Percentiles rank a stretch among this genome's conserved stretches.
phyloP scores from a whole-genome alignment of 1,140 invertebrate species.

The Galendromus occidentalis region DNA sequence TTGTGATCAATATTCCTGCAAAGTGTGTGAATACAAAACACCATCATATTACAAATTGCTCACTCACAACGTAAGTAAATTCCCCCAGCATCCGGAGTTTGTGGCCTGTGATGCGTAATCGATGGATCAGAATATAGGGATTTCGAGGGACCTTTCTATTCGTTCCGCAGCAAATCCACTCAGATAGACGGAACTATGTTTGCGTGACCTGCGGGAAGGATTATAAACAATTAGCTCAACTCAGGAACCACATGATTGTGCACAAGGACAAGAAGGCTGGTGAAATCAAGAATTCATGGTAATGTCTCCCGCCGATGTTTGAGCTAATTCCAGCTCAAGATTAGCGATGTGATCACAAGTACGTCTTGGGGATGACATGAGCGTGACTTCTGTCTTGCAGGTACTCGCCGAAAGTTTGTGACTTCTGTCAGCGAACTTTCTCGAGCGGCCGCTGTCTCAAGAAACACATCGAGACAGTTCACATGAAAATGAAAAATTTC shows the following conservation, averaged over 20 bases:
- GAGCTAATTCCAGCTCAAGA: not conserved
- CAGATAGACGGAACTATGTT: slow-evolving; percentile 35
- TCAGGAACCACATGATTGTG: slow-evolving; percentile 38
- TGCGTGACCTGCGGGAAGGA: slow-evolving; percentile 40
- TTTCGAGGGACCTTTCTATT: too few relatives aligned
- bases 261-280: slow-evolving; percentile 32
- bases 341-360: slow-evolving; percentile 15
- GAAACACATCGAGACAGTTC: slow-evolving; percentile 52
- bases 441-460: slow-evolving; percentile 50
- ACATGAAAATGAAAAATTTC: slow-evolving; percentile 51
- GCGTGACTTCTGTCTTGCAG: slow-evolving; percentile 18
- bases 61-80: slow-evolving; percentile 29
- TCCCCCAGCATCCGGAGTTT: not conserved
- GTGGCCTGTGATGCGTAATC: not conserved
- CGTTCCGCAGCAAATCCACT: slow-evolving; percentile 35
- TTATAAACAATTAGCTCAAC: slow-evolving; percentile 42
- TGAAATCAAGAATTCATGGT: not conserved
- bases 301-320: not conserved
- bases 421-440: slow-evolving; percentile 44
- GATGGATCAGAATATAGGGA: not conserved
- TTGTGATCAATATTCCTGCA: slow-evolving; percentile 41
- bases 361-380: not conserved
- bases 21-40: slow-evolving; percentile 33
- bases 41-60: slow-evolving; percentile 28
- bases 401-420: slow-evolving; percentile 45